Conservation (phyloP, 2,888 invertebrate genomes). For the Drosophila putrida region DNA sequence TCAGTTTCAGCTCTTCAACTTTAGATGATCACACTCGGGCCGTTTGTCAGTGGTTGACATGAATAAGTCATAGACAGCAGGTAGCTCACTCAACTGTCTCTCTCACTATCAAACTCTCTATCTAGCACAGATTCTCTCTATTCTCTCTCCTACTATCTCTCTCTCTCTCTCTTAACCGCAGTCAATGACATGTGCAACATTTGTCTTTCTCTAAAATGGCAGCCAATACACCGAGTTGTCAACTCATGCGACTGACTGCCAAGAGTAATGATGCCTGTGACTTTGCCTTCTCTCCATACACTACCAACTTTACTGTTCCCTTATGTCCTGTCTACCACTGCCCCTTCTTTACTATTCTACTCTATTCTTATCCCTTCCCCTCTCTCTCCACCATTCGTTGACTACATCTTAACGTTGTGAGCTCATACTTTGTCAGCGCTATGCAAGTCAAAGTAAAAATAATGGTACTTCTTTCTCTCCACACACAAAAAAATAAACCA, state of each 20-base stretch:
- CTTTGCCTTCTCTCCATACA: conserved; percentile 12
- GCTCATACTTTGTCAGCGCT: conserved; percentile 72
- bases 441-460: conserved; percentile 75
- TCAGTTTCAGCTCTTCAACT: conserved; percentile 25
- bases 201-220: conserved; percentile 68
- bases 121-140: no score
- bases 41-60: conserved; percentile 75
- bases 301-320: conserved; percentile 6
- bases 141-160: not conserved
- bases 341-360: not conserved
- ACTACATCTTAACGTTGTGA: not conserved
- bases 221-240: conserved; percentile 72
- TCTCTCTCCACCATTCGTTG: not conserved
- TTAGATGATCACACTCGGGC: conserved; percentile 34
- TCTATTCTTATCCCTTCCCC: no score
- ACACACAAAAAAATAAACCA: conserved; percentile 9
- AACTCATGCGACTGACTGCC: conserved; percentile 69
- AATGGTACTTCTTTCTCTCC: conserved; percentile 56
- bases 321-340: conserved; percentile 3
- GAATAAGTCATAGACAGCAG: conserved; percentile 72
- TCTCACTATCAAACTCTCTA: no score
- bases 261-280: conserved; percentile 71
- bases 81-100: conserved; percentile 36
- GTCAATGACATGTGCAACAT: conserved; percentile 75
- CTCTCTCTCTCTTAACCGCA: conserved; percentile 26